Evolutionary conservation across 2,113 vertebrate species (phyloP), one percentile per base, ranked within the genome.

Genomic region (Ailuropoda melanoleuca): DNA sequence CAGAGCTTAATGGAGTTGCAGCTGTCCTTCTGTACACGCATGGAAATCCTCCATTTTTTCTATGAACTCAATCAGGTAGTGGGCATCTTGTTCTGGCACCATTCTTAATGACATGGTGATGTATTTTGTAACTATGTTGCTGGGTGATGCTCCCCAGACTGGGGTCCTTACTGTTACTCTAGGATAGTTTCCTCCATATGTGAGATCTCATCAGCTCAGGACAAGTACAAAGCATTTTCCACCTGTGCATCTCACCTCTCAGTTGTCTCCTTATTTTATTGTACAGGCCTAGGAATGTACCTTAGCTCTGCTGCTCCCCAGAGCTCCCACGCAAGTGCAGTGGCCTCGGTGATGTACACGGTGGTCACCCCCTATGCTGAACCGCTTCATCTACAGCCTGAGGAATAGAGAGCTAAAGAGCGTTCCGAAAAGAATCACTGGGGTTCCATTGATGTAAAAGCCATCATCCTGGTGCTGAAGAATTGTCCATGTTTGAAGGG

Each of bases 21-120:
- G 1, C 68, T 96, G 1, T 55, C 93, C n/a, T 82, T 94, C 10
- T 96, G 93, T 10, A 58, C 21, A 90, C 5, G 48, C 8, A 43
- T 72, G 37, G 50, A 91, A 93, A 95, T 96, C 3, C 82, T 90
- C 3, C 78, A 93, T 12, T 97, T 96, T 64, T 95, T 97, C 66
- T 97, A 93, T 72, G 95, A 97, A 58, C 88, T 97, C 23, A 62
- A 62, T 64, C 96, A 95, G 9, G 9, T 92, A 2, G 9, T 46
- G 64, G 88, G 31, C 50, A 85, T 68, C 87, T 34, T 96, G 50
- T 58, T 96, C 60, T 62, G 60, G 29, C 24, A 62, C 60, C 11
- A 11, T 62, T 62, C 10, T 13, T 62, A 62, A 62, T 62, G 60
- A 62, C 26, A 62, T 29, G 11, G 11, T 62, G 11, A 62, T 62